Evolutionary conservation across 2,797 vertebrate genomes (phyloP), one percentile per base, ranked within the genome.

Genomic region (Bradypodion pumilum): DNA sequence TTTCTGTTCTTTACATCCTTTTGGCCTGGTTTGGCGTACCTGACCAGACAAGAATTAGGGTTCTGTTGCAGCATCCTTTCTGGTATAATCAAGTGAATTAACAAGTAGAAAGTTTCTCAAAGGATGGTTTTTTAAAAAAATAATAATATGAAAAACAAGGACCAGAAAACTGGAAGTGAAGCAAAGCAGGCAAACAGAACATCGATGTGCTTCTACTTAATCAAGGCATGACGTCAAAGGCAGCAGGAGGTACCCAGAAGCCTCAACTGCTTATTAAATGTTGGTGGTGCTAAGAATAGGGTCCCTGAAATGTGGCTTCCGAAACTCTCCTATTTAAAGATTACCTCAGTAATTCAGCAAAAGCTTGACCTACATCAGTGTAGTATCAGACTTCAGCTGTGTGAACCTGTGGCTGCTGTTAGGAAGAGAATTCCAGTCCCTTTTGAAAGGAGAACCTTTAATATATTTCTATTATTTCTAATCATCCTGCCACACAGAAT

Each of bases 91-190:
- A 81, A 84, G 46, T 65, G 37, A 7, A 63, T 79, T 78, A 74
- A 12, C 5, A 29, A n/a, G 16, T 40, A 74, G 73, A 86, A 93
- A 94, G 91, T 92, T 93, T 91, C 89, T 82, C 52, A 40, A 27
- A 15, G 23, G 82, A 62, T 7, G 83, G 7, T 19, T 32, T 37
- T 49, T 69, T 16, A 19, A 56, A 5, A 21, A 1, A n/a, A 13
- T 13, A 4, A 19, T 19, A 21, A 19, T 5, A 15, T 52, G 49
- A 52, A 52, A 52, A 32, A 49, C 63, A 84, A 37, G 32, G 83
- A 59, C 63, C 0, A 69, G 62, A 68, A 76, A 68, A 27, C 74
- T 23, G 8, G 78, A 77, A 87, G 74, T 35, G 73, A 16, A 88
- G 52, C 52, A 65, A 84, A 84, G 70, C 76, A 77, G 65, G 35